Base-by-base conservation (phyloP, 2,113 vertebrate genomes). In the Pantherophis guttatus region DNA sequence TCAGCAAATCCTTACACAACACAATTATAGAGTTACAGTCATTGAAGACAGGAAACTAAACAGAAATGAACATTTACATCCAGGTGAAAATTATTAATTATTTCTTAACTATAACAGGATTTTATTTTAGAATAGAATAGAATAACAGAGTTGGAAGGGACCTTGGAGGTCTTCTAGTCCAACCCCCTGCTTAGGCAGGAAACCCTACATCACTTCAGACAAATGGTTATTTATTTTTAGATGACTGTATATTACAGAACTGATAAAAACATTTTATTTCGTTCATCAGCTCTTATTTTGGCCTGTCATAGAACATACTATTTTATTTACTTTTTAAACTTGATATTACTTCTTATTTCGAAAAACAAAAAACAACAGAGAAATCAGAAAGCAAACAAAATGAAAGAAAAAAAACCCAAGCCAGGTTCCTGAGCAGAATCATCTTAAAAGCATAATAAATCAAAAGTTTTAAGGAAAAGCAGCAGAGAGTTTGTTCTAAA, bases 1-100 rank as follows among this genome's bases (percentile, higher is more conserved):
- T 90, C 98, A 97, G 94, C 97, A 88, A 29, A 96, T 99, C 21
- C 97, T 99, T 90, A 94, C 94, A 81, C 97, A 98, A 92, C 97
- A 97, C 86, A 96, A 96, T 70, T 99, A 98, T 55, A 75, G 92
- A 5, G 98, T 99, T 91, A 97, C 98, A 23, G 93, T 98, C 44
- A 94, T 97, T 91, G 96, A 97, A 95, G 98, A 97, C 23, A 95
- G 95, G 0, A 97, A 97, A 91, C 96, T 97, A 12, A 92, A 95
- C 62, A 95, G 95, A n/a, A 94, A 33, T 24, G 58, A 94, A 33
- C 85, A 53, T 3, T 93, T 93, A 81, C 94, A 93, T 90, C 95
- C 92, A 94, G 97, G 98, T 98, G 95, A 98, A 97, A 95, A 92
- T 95, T 50, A 59, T 59, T 33, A 52, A 19, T 50, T 88, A 86